phyloP scores from a whole-genome alignment of 2,888 invertebrate species.

The Brachyptera risi region DNA sequence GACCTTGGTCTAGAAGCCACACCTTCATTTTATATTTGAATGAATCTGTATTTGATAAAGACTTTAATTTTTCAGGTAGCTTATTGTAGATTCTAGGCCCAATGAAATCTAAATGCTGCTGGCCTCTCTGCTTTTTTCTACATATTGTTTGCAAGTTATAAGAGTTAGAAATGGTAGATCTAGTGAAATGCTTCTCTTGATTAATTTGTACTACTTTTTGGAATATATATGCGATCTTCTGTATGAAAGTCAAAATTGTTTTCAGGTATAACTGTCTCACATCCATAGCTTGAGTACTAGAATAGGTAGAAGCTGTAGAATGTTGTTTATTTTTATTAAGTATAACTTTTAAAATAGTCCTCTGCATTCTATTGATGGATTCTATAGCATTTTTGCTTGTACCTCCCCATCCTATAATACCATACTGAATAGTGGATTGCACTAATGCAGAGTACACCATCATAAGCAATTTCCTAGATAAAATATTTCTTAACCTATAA shows the following conservation, averaged over 20 bases:
- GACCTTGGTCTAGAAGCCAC: no score
- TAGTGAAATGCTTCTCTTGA: no score
- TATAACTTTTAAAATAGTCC: not conserved
- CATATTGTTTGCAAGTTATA: no score
- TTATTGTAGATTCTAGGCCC: no score
- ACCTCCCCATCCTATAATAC: conserved; percentile 17
- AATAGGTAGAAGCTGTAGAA: not conserved
- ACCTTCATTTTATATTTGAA: no score
- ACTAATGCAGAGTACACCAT: not conserved
- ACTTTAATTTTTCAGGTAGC: no score
- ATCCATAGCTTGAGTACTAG: not conserved
- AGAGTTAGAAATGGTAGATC: no score
- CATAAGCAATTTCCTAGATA: not conserved
- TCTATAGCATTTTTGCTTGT: not conserved
- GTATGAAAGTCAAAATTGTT: not conserved
- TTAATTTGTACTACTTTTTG: no score
- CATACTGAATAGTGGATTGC: not conserved
- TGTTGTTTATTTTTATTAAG: not conserved
- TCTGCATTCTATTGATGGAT: not conserved
- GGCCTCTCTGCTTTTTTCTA: no score
- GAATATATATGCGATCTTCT: no score
- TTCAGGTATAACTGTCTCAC: not conserved
- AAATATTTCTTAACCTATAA: not conserved
- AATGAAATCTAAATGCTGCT: no score
- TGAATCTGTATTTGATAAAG: no score